Conservation (phyloP, 2,888 invertebrate species). For the Melikaiella ostensackeni region DNA sequence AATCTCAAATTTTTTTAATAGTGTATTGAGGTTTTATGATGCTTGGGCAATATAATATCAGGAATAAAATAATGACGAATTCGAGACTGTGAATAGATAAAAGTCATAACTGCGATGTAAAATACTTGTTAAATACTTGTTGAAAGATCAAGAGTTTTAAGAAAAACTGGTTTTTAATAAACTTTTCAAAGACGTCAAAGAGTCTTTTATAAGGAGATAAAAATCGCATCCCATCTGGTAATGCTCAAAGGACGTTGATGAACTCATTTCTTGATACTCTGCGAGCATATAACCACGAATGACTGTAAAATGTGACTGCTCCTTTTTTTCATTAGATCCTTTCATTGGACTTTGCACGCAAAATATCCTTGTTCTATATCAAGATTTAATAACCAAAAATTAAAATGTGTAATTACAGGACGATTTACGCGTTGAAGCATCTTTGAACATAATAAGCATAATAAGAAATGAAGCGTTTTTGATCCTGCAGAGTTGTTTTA, state of each 20-base stretch:
- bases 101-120: slow-evolving; percentile 17
- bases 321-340: slow-evolving; percentile 33
- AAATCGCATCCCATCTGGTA: slow-evolving; percentile 37
- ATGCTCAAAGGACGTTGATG: slow-evolving; percentile 37
- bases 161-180: slow-evolving; percentile 36
- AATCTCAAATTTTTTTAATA: background rate
- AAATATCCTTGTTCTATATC: slow-evolving; percentile 8
- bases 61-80: slow-evolving; percentile 10
- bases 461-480: background rate
- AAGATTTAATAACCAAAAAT: background rate
- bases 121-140: slow-evolving; percentile 31
- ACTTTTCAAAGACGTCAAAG: slow-evolving; percentile 32
- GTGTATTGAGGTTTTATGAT: slow-evolving; percentile 1
- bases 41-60: background rate
- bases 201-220: slow-evolving; percentile 34
- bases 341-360: slow-evolving; percentile 20
- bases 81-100: slow-evolving; percentile 6
- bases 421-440: background rate
- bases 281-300: slow-evolving; percentile 19
- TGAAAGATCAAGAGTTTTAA: slow-evolving; percentile 24
- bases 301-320: slow-evolving; percentile 27
- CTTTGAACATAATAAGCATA: background rate
- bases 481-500: background rate
- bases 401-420: background rate
- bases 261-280: slow-evolving; percentile 40